A percentile compares a stretch with the other conserved stretches of the same genome.
phyloP scores from a whole-genome alignment of 2,113 vertebrate genomes.

The Atlantisia rogersi region DNA sequence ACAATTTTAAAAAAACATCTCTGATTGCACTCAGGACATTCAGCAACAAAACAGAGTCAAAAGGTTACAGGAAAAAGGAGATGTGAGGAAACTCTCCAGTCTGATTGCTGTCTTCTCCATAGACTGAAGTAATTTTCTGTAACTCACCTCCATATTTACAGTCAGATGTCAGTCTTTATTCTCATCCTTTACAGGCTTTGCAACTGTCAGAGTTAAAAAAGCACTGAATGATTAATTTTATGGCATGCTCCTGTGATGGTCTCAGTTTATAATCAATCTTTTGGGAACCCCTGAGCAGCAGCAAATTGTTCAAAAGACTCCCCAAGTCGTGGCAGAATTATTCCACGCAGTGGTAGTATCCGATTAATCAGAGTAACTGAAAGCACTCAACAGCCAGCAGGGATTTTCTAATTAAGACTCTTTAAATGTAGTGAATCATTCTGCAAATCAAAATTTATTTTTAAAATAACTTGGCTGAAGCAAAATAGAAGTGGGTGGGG shows the following conservation, averaged over 20 bases:
- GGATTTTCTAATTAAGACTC: conserved; percentile 26
- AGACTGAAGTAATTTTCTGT: background rate
- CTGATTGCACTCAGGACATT: background rate
- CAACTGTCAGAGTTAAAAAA: background rate
- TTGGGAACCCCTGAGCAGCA: background rate
- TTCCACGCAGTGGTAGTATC: background rate
- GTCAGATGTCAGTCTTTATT: background rate
- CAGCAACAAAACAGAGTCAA: background rate
- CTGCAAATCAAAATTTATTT: background rate
- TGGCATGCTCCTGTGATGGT: background rate
- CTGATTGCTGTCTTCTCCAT: background rate
- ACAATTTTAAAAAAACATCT: background rate
- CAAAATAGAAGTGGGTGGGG: background rate
- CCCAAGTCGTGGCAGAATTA: background rate
- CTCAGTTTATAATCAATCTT: background rate
- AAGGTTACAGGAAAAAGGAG: background rate
- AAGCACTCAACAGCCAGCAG: background rate
- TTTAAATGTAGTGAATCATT: background rate
- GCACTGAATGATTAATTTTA: background rate
- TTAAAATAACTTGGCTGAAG: background rate
- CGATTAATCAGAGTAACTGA: background rate
- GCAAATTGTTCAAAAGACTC: conserved; percentile 15
- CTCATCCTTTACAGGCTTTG: background rate
- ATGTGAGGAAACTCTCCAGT: background rate
- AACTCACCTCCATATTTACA: background rate